A percentile compares a stretch with the other conserved stretches of the same genome.
Conservation (phyloP, 1,140 invertebrate species). For the Bombus superbus region DNA sequence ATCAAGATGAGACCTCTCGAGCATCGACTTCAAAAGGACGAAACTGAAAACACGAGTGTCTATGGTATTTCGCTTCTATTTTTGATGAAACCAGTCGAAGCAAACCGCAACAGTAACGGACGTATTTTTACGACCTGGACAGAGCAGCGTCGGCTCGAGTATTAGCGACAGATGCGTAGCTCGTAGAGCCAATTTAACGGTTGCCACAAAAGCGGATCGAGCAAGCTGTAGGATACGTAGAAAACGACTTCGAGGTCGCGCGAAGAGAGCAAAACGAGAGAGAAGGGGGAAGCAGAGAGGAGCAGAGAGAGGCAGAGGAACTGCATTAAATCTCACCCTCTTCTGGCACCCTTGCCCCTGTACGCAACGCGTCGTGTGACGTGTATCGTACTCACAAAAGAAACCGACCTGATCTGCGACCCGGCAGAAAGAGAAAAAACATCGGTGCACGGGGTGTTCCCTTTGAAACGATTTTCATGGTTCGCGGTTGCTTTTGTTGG, state of each 20-base stretch:
- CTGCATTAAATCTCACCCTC: slow-evolving; percentile 66
- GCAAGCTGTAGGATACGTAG: slow-evolving; percentile 53
- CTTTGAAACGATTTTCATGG: slow-evolving; percentile 31
- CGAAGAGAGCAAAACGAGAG: slow-evolving; percentile 41
- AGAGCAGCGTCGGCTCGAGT: slow-evolving; percentile 9
- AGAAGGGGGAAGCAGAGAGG: neutral
- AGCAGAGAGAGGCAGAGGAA: slow-evolving; percentile 6
- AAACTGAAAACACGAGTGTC: too few relatives aligned
- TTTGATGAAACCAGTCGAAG: neutral
- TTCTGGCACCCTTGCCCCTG: slow-evolving; percentile 51
- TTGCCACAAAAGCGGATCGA: slow-evolving; percentile 70
- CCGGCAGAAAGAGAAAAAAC: slow-evolving; percentile 41
- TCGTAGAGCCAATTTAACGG: slow-evolving; percentile 75
- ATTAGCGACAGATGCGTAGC: slow-evolving; percentile 73
- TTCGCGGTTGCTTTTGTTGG: neutral
- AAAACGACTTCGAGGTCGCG: slow-evolving; percentile 34
- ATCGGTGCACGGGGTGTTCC: slow-evolving; percentile 17
- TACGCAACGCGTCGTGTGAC: slow-evolving; percentile 39
- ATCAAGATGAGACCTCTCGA: neutral
- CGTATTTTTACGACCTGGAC: slow-evolving; percentile 46
- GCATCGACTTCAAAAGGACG: neutral
- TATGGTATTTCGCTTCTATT: slow-evolving; percentile 17
- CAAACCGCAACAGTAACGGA: slow-evolving; percentile 21
- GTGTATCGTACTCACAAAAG: slow-evolving; percentile 63
- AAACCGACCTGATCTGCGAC: slow-evolving; percentile 62